Evolutionary conservation across 2,797 vertebrate species (phyloP), one percentile per base, ranked within the genome.

Genomic region (Mastacembelus armatus): DNA sequence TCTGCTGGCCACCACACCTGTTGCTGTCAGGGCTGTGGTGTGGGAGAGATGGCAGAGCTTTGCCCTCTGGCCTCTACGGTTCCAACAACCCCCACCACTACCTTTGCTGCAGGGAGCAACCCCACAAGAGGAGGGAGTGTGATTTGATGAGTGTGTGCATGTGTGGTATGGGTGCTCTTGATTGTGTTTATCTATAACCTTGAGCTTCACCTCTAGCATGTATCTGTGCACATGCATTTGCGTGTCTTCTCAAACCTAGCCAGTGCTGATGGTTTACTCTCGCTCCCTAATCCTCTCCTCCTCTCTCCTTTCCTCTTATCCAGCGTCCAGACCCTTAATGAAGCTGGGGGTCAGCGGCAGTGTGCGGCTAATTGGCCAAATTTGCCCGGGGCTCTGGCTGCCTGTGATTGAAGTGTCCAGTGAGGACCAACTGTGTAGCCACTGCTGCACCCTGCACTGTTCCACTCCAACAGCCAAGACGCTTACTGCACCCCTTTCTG

Each of bases 351-450:
- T 91, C 89, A 87, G 78, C 57, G 56, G 83, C 86, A 83, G 85
- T 72, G 88, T 88, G 89, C 70, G 85, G 89, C 89, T 93, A 93
- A 94, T 94, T 93, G 92, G 93, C 91, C 84, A 85, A 88, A 86
- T 91, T 92, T 90, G 89, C 92, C 89, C 56, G 69, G 78, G 85
- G 88, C 89, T 90, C 57, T 22, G 73, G 89, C 85, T 89, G 85
- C 84, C 84, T 84, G 85, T 90, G 91, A 92, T 91, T 93, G 92
- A 93, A 92, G 90, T 77, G 84, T 90, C 88, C 87, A 72, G 84
- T 27, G 81, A 89, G 87, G 83, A 73, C 79, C 80, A 69, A 59
- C 76, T 73, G 85, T 80, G 78, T 75, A 74, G 83, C 78, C 64
- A 35, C 70, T 19, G 40, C 84, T 81, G 81, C 86, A 74, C 84